Evolutionary conservation across 2,888 invertebrate genomes (phyloP).

Genomic region (Venustoraphidia nigricollis): DNA sequence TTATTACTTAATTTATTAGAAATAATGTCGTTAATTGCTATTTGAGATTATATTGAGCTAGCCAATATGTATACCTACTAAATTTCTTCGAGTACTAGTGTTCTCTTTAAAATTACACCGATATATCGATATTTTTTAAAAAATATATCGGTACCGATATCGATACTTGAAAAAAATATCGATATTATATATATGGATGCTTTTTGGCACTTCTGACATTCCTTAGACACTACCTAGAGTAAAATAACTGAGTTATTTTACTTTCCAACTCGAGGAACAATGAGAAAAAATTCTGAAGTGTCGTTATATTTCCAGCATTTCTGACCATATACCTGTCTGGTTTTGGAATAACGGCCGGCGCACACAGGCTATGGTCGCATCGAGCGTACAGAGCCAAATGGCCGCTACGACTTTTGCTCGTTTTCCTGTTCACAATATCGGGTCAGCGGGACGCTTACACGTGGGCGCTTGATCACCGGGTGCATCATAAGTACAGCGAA

Average conservation of each 20-base stretch:
- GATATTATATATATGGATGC: no score
- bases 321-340: conserved; percentile 54
- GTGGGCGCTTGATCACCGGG: conserved; percentile 77
- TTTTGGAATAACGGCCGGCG: conserved; percentile 70
- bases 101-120: no score
- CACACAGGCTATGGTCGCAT: conserved; percentile 69
- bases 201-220: background rate
- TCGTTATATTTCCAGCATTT: conserved; percentile 31
- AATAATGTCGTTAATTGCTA: no score
- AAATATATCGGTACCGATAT: no score
- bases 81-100: no score
- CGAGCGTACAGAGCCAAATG: conserved; percentile 58
- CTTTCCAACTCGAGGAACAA: background rate
- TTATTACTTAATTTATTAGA: no score
- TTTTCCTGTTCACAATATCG: conserved; percentile 59
- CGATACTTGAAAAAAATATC: no score
- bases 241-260: background rate
- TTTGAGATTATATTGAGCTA: no score
- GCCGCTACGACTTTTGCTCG: conserved; percentile 50
- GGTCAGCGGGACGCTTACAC: conserved; percentile 72
- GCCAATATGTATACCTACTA: no score
- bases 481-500: conserved; percentile 81
- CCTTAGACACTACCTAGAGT: background rate
- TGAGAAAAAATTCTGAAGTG: no score
- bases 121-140: no score